Evolutionary conservation across 2,113 vertebrate species (phyloP).

Genomic region (Catharus minimus): DNA sequence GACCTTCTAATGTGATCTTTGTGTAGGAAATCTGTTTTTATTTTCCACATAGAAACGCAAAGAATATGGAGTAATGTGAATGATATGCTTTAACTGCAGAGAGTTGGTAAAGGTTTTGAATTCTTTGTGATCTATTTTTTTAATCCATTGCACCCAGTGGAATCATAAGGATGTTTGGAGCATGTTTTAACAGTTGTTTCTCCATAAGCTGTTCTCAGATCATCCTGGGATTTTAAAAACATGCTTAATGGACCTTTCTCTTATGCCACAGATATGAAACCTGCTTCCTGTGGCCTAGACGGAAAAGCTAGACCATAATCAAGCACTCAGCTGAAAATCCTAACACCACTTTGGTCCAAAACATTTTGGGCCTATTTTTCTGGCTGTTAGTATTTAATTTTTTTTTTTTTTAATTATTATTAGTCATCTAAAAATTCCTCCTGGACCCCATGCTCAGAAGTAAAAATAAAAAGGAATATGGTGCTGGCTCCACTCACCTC

Average conservation of each 20-base stretch:
- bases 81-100: background rate
- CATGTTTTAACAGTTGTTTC: background rate
- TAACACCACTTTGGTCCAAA: background rate
- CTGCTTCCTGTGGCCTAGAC: background rate
- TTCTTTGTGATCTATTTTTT: background rate
- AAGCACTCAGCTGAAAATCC: background rate
- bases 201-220: background rate
- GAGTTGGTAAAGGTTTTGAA: background rate
- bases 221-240: background rate
- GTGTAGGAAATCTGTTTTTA: background rate
- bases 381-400: background rate
- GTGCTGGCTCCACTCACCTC: background rate
- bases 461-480: background rate
- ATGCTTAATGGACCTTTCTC: background rate
- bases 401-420: background rate
- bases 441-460: background rate
- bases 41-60: background rate
- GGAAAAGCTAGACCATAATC: background rate
- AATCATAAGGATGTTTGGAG: background rate
- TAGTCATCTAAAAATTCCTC: background rate
- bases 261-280: background rate
- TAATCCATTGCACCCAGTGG: background rate
- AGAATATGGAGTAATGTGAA: background rate
- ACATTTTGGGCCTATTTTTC: background rate
- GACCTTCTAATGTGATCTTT: background rate